phyloP scores from a whole-genome alignment of 2,888 invertebrate genomes.

The Chelonus formosanus region DNA sequence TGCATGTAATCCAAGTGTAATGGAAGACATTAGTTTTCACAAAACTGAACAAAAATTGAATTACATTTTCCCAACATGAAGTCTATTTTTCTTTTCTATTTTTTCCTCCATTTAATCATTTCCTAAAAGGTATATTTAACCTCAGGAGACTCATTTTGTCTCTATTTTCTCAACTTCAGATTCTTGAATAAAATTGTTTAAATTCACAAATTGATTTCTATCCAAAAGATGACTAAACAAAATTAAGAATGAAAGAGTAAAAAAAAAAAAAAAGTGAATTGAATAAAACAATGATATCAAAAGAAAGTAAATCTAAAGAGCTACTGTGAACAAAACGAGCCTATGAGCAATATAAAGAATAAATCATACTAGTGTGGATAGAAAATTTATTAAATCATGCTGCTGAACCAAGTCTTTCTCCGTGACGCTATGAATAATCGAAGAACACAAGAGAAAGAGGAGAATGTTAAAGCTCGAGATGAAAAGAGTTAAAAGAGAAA shows the following conservation, averaged over 20 bases:
- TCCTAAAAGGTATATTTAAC: no score
- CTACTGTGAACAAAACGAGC: conserved; percentile 24
- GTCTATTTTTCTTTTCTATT: no score
- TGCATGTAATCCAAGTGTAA: no score
- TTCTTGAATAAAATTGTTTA: no score
- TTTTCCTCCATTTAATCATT: no score
- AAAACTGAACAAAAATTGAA: no score
- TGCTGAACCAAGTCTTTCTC: conserved; percentile 26
- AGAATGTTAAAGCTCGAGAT: neutral
- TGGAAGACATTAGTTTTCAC: no score
- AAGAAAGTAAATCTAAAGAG: conserved; percentile 30
- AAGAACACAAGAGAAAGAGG: conserved; percentile 18
- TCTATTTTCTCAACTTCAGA: no score
- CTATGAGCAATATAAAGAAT: conserved; percentile 9
- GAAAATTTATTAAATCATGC: conserved; percentile 36
- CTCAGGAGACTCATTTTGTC: no score
- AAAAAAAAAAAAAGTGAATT: neutral
- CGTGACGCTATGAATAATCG: conserved; percentile 31
- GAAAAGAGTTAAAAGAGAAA: conserved; percentile 4
- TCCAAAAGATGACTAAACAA: no score
- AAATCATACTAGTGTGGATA: conserved; percentile 30
- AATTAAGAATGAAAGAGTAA: neutral
- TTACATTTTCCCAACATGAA: no score
- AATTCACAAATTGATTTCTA: no score
- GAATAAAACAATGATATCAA: conserved; percentile 15